Base-by-base conservation (phyloP, 1,140 invertebrate genomes). In the Drosophila teissieri region DNA sequence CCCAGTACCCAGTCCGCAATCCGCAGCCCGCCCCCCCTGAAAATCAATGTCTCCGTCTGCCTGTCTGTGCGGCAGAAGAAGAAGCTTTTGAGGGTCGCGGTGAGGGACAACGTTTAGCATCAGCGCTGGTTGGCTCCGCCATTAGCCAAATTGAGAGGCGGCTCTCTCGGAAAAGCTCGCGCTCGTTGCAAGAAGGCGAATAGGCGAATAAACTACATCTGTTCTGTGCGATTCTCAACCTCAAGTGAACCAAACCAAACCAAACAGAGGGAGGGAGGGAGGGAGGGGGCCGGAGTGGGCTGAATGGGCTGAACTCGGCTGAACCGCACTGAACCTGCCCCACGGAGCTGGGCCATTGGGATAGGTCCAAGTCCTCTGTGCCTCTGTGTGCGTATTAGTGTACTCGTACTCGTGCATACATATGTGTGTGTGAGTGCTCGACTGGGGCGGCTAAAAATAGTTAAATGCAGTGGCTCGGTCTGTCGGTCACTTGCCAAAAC, bases 61-160 rank as follows among this genome's bases (percentile, higher is more conserved):
- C 68, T 67, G 56, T 68, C 68, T 60, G 49, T 52, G 54, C 44
- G 62, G 60, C 46, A 53, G 42, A 45, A 56, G 34, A 65, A 61
- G 45, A 81, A 85, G 81, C 81, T 85, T 86, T 81, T 85, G 81
- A 85, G 81, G 81, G 82, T 85, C 82, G 82, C 61, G 82, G 82
- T 85, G 82, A 85, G 82, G 82, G 82, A 85, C 82, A 76, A 72
- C 40, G 46, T 54, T 72, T 63, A 55, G 51, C 48, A 46, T 46
- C 31, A 49, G 24, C 48, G 31, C 48, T 11, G 14, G 27, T 51
- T 77, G 15, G 31, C 31, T 31, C 31, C 37, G 76, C 69, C 83
- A 81, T 73, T 77, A 27, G 75, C 56, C 24, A 54, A 45, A 67
- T 61, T 63, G 51, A 55, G 40, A 45, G 27, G 15, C 27, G 34